Percentiles rank a stretch among this genome's conserved stretches.
Conservation (phyloP, 2,797 vertebrate species). For the Oreortyx pictus region DNA sequence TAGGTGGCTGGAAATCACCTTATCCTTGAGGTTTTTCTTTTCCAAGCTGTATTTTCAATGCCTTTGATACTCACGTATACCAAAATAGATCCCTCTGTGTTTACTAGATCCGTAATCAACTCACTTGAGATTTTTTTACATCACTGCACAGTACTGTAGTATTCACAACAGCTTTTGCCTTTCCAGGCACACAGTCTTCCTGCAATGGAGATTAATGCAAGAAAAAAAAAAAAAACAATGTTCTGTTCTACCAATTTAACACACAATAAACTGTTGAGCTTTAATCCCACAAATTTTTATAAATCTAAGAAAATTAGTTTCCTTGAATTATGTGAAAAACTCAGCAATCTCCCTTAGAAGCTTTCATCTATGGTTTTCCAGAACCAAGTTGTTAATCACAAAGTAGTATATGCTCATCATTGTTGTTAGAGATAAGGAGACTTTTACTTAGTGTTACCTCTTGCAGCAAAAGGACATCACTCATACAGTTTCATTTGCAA, state of each 20-base stretch:
- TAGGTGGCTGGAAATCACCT: background rate
- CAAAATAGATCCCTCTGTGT: background rate
- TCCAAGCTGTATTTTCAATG: background rate
- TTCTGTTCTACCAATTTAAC: background rate
- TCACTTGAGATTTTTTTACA: background rate
- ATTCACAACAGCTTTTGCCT: background rate
- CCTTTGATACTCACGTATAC: background rate
- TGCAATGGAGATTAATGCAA: background rate
- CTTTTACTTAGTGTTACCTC: background rate
- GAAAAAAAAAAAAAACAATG: background rate
- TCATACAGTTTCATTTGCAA: background rate
- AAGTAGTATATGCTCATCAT: background rate
- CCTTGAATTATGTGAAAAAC: background rate
- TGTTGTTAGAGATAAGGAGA: background rate
- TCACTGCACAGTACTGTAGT: background rate
- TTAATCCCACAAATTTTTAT: background rate
- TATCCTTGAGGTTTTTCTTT: background rate
- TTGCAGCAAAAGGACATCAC: background rate
- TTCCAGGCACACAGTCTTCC: background rate
- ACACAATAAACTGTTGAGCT: background rate
- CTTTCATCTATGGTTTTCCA: background rate
- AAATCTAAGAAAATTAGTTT: background rate
- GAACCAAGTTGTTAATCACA: background rate
- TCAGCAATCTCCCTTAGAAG: background rate
- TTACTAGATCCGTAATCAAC: background rate